Base-by-base conservation (phyloP, 2,888 invertebrate species). In the Linyphia triangularis region DNA sequence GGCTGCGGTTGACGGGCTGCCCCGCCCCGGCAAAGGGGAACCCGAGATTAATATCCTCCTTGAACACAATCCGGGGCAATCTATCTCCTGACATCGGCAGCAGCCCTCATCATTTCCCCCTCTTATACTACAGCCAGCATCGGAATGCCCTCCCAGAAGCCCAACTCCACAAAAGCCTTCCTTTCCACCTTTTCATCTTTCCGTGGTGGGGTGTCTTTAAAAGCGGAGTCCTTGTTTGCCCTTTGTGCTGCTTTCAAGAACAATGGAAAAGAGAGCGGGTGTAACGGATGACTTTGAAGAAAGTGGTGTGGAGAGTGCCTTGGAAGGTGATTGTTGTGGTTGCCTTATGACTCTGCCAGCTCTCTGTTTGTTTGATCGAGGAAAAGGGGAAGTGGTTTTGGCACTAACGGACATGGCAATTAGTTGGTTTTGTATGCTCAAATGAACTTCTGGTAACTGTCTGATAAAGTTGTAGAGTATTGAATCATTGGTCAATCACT, bases 61-160 rank as follows among this genome's bases (percentile, higher is more conserved):
- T 81, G 86, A 86, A 86, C 86, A 86, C 86, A 86, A 86, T 81
- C 86, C 81, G 65, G 67, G 59, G 70, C 65, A 61, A 86, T 86
- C 86, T 73, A 86, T 86, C 86, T 86, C 81, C 86, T 86, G 86
- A 86, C 86, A 86, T 81, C 81, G 81, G 86, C 86, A 86, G 86
- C 85, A n/a, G 67, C 43, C 63, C 28, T 13, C 75, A 37, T 79
- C 73, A 61, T 33, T 72, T 57, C 57, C n/a, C 72, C 30, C 59
- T n/a, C n/a, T n/a, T n/a, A n/a, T n/a, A n/a, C n/a, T n/a, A n/a
- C n/a, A n/a, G n/a, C n/a, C n/a, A n/a, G n/a, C n/a, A n/a, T n/a
- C n/a, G n/a, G n/a, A n/a, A n/a, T n/a, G n/a, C n/a, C n/a, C n/a
- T n/a, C n/a, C n/a, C n/a, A n/a, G n/a, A n/a, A n/a, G n/a, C n/a